Evolutionary conservation across 1,140 invertebrate genomes (phyloP).

Genomic region (Drosophila dunni): DNA sequence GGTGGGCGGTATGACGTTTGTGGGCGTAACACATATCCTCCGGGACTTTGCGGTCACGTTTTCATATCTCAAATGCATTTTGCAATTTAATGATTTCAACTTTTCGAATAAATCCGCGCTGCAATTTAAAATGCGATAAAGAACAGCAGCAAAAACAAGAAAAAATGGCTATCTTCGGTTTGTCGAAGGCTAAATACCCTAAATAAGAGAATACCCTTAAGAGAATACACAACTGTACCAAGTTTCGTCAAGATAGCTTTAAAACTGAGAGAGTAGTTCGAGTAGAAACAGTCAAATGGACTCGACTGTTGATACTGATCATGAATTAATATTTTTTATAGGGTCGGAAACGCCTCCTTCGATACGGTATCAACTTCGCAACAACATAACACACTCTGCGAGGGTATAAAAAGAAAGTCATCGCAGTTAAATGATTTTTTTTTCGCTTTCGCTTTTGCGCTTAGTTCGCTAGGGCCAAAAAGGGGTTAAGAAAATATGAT

Average conservation of each 20-base stretch:
- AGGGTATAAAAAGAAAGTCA: no score
- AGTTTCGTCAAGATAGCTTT: no score
- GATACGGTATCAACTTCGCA: no score
- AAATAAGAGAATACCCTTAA: no score
- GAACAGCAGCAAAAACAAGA: not conserved
- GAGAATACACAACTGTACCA: no score
- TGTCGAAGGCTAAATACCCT: no score
- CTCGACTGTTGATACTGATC: no score
- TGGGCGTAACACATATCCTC: conserved; percentile 2
- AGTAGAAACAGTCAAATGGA: no score
- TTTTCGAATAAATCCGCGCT: conserved; percentile 27
- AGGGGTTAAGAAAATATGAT: not conserved
- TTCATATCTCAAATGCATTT: conserved; percentile 39
- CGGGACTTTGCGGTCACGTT: conserved; percentile 26
- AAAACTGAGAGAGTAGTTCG: no score
- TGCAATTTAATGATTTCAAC: conserved; percentile 43
- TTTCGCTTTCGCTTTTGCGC: conserved; percentile 25
- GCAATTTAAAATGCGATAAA: conserved; percentile 18
- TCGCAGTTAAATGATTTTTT: conserved; percentile 16
- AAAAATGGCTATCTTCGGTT: not conserved
- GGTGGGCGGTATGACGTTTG: no score
- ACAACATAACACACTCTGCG: not conserved
- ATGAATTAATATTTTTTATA: no score
- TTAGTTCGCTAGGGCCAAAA: not conserved
- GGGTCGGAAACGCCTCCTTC: no score